Conservation (phyloP, 2,888 invertebrate species). For the Zeuzera pyrina region DNA sequence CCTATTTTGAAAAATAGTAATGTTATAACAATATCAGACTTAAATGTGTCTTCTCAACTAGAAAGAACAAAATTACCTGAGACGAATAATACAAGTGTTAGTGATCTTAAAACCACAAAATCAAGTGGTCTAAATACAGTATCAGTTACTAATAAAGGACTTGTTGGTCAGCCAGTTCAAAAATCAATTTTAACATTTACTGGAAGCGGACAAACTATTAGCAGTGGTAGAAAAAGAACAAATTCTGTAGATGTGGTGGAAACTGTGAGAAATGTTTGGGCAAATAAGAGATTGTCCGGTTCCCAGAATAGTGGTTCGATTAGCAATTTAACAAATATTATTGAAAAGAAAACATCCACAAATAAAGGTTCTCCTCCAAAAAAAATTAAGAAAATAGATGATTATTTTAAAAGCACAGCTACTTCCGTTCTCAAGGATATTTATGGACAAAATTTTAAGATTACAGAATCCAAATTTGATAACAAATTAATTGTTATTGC, state of each 20-base stretch:
- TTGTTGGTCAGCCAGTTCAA: slow-evolving; percentile 23
- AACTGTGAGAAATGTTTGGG: slow-evolving; percentile 33
- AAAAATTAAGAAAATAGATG: slow-evolving; percentile 55
- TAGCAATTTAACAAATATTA: slow-evolving; percentile 21
- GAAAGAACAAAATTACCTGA: no score
- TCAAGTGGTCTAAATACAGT: slow-evolving; percentile 23
- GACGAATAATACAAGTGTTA: no score
- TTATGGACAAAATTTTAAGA: slow-evolving; percentile 48
- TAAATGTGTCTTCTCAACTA: no score
- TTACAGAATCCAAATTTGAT: slow-evolving; percentile 27
- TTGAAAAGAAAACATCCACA: slow-evolving; percentile 30
- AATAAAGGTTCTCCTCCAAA: slow-evolving; percentile 29
- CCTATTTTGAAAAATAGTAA: not conserved
- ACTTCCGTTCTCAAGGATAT: slow-evolving; percentile 47
- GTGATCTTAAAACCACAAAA: slow-evolving; percentile 23
- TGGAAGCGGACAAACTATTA: slow-evolving; percentile 26
- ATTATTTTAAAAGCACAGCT: slow-evolving; percentile 44
- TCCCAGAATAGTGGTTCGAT: slow-evolving; percentile 1
- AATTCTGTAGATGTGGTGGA: slow-evolving; percentile 8
- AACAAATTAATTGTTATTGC: slow-evolving; percentile 32
- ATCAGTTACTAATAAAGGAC: slow-evolving; percentile 27
- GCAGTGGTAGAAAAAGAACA: slow-evolving; percentile 16
- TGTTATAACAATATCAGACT: slow-evolving; percentile 6
- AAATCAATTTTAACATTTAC: slow-evolving; percentile 19
- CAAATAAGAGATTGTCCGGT: slow-evolving; percentile 25